Evolutionary conservation across 2,888 invertebrate species (phyloP).

Genomic region (Anthophora plumipes): DNA sequence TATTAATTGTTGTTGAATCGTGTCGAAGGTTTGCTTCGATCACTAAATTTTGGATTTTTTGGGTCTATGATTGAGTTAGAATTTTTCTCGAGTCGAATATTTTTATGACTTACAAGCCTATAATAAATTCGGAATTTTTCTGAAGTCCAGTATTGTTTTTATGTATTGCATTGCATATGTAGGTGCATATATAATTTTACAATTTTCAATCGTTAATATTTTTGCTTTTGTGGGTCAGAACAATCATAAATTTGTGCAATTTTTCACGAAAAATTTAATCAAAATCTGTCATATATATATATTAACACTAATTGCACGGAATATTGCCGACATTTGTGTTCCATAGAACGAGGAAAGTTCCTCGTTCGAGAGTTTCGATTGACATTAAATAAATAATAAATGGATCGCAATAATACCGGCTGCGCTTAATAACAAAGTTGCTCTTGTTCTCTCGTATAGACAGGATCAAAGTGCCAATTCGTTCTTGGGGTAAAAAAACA

Average conservation of each 20-base stretch:
- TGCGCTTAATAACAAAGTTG: conserved; percentile 12
- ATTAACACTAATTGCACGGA: background rate
- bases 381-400: conserved; percentile 25
- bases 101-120: too few relatives aligned
- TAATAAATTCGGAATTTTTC: too few relatives aligned
- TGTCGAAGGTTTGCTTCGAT: too few relatives aligned
- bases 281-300: background rate
- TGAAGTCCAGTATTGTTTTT: too few relatives aligned
- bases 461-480: conserved; percentile 6
- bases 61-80: too few relatives aligned
- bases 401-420: conserved; percentile 13
- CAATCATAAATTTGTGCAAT: background rate
- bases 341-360: background rate
- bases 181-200: too few relatives aligned
- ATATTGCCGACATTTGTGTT: background rate
- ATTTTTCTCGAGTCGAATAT: too few relatives aligned
- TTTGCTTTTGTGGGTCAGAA: too few relatives aligned
- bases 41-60: too few relatives aligned
- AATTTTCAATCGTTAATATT: too few relatives aligned
- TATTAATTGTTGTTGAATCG: too few relatives aligned
- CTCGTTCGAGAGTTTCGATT: background rate
- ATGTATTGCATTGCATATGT: too few relatives aligned
- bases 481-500: background rate
- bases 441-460: background rate
- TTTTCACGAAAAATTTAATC: background rate